Evolutionary conservation across 2,888 invertebrate genomes (phyloP).

Genomic region (Fragum whitleyi): DNA sequence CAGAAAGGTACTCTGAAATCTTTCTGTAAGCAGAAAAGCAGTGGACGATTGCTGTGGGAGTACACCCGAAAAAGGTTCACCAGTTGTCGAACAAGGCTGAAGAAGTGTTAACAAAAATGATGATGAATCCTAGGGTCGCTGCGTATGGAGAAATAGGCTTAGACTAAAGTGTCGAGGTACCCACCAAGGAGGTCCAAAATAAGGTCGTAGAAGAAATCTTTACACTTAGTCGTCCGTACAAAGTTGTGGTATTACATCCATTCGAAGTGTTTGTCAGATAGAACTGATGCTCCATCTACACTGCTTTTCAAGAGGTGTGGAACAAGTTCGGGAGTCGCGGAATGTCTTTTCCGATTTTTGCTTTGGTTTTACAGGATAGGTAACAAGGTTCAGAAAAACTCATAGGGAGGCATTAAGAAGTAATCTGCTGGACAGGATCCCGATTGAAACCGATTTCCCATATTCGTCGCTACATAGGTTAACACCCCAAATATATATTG

Average conservation of each 20-base stretch:
- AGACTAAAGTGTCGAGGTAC: neutral
- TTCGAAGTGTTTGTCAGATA: neutral
- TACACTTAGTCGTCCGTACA: neutral
- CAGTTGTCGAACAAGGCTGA: neutral
- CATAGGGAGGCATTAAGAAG: neutral
- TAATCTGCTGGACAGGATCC: neutral
- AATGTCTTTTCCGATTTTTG: constrained; percentile 5
- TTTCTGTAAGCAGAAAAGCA: neutral
- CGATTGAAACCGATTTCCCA: constrained; percentile 4
- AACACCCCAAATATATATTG: constrained; percentile 8
- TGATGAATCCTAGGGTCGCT: neutral
- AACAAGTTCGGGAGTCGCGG: constrained; percentile 4
- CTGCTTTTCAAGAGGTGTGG: neutral
- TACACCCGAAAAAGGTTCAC: neutral
- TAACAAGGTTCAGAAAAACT: neutral
- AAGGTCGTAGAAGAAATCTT: neutral
- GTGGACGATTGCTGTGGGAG: neutral
- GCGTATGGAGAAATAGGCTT: constrained; percentile 2
- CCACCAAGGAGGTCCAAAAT: neutral
- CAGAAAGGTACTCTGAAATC: neutral
- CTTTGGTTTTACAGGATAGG: constrained; percentile 16
- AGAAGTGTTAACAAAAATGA: neutral
- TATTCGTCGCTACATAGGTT: neutral
- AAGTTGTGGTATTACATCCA: constrained; percentile 3
- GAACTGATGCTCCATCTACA: constrained; percentile 12